Percentiles rank a stretch among this genome's conserved stretches.
Evolutionary conservation across 2,888 invertebrate genomes (phyloP).

Genomic region (Leucophenga montana): DNA sequence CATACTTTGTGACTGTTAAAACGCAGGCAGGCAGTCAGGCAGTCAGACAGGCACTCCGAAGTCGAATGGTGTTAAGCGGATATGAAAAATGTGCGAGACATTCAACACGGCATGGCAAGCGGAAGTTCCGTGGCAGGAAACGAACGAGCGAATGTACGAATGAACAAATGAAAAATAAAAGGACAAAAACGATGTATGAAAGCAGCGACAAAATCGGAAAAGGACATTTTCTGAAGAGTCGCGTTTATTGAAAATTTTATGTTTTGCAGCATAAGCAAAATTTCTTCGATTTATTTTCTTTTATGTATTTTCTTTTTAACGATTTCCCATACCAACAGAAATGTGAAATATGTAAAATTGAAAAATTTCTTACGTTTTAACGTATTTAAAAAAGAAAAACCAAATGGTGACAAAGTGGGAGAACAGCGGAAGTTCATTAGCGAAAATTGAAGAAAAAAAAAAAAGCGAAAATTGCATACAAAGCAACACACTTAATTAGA

Average conservation of each 20-base stretch:
- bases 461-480: conserved; percentile 40
- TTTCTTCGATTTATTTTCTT: conserved; percentile 47
- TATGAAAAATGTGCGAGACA: conserved; percentile 56
- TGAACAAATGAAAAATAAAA: conserved; percentile 52
- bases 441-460: conserved; percentile 34
- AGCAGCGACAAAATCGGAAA: background rate
- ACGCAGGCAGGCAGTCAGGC: too few species aligned
- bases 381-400: background rate
- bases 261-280: conserved; percentile 58
- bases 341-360: background rate
- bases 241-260: conserved; percentile 58
- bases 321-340: too few species aligned
- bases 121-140: conserved; percentile 3
- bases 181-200: conserved; percentile 39
- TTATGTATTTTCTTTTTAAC: too few species aligned
- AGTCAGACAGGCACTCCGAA: conserved; percentile 41
- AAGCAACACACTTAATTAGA: conserved; percentile 51
- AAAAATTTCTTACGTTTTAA: background rate
- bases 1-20: too few species aligned
- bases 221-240: conserved; percentile 17
- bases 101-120: conserved; percentile 17
- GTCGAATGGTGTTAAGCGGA: conserved; percentile 52
- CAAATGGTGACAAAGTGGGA: background rate
- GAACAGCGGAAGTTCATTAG: conserved; percentile 57
- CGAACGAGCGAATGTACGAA: conserved; percentile 33